Evolutionary conservation across 2,888 invertebrate species (phyloP).

Genomic region (Heteromyza rotundicornis): DNA sequence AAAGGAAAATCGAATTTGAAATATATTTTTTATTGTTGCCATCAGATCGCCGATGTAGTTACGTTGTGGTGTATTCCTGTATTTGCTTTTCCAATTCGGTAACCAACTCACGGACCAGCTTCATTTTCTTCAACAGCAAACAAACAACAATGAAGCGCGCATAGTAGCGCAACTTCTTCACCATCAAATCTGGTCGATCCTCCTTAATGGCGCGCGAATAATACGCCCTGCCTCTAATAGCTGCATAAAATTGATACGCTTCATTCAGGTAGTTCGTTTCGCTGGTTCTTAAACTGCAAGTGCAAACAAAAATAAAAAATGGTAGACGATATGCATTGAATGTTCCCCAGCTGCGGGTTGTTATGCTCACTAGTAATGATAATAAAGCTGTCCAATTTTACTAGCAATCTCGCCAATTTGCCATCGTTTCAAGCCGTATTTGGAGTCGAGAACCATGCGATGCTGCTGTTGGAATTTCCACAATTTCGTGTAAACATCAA

Average conservation of each 20-base stretch:
- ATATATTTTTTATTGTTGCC: too few species aligned
- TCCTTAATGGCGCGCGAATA: conserved; percentile 93
- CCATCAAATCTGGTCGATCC: conserved; percentile 94
- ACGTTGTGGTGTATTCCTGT: conserved; percentile 89
- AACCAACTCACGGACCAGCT: conserved; percentile 88
- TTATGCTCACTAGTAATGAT: conserved; percentile 91
- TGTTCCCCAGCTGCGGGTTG: neutral
- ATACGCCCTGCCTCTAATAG: conserved; percentile 91
- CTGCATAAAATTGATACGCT: conserved; percentile 95
- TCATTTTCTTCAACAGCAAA: conserved; percentile 90
- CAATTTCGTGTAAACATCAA: conserved; percentile 95
- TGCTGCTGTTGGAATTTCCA: conserved; percentile 99
- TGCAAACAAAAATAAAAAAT: neutral
- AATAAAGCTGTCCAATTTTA: conserved; percentile 97
- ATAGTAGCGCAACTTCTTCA: conserved; percentile 93
- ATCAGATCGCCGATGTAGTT: conserved; percentile 30
- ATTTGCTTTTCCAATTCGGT: conserved; percentile 93
- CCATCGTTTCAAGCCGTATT: conserved; percentile 96
- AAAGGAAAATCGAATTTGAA: conserved; percentile 3
- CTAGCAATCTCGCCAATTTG: conserved; percentile 98
- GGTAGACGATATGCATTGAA: neutral
- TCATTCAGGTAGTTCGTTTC: conserved; percentile 96
- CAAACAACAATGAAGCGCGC: conserved; percentile 97
- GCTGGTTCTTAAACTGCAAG: conserved; percentile 86
- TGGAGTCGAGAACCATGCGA: conserved; percentile 85